phyloP scores from a whole-genome alignment of 2,888 invertebrate genomes.

The Mythimna lalbum region DNA sequence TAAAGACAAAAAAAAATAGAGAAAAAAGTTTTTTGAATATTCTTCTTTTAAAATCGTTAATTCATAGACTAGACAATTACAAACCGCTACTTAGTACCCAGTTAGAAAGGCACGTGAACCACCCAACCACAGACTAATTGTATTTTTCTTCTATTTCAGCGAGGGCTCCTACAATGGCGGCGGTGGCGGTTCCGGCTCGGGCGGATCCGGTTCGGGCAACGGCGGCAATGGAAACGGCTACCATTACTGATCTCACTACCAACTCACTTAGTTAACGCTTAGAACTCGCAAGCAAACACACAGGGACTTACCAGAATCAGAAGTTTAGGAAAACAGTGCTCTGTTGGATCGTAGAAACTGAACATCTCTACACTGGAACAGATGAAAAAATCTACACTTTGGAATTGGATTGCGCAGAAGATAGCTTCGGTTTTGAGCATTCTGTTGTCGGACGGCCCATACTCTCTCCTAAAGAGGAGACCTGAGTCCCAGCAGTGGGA shows the following conservation, averaged over 20 bases:
- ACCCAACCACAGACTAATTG: slow-evolving; percentile 30
- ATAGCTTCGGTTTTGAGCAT: neutral
- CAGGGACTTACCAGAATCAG: neutral
- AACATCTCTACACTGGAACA: neutral
- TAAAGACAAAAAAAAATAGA: too few species aligned
- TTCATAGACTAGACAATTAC: neutral
- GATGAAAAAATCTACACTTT: neutral
- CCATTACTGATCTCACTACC: slow-evolving; percentile 83
- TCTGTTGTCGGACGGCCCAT: neutral
- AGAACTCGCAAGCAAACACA: slow-evolving; percentile 63
- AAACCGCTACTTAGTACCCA: neutral
- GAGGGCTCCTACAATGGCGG: slow-evolving; percentile 85
- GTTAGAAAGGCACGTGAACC: slow-evolving; percentile 1
- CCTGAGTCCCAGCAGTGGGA: too few species aligned
- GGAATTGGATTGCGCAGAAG: neutral
- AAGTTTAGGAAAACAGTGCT: slow-evolving; percentile 11
- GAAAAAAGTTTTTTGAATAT: too few species aligned
- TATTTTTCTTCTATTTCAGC: slow-evolving; percentile 70
- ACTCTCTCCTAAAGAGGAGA: too few species aligned
- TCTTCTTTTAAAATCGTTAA: neutral
- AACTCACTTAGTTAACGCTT: slow-evolving; percentile 60
- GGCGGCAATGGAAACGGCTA: slow-evolving; percentile 77
- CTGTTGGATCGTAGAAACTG: slow-evolving; percentile 30
- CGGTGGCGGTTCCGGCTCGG: slow-evolving; percentile 70
- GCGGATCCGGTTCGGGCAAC: slow-evolving; percentile 68